Evolutionary conservation across 2,797 vertebrate species (phyloP).

Genomic region (Eupleurogrammus muticus): DNA sequence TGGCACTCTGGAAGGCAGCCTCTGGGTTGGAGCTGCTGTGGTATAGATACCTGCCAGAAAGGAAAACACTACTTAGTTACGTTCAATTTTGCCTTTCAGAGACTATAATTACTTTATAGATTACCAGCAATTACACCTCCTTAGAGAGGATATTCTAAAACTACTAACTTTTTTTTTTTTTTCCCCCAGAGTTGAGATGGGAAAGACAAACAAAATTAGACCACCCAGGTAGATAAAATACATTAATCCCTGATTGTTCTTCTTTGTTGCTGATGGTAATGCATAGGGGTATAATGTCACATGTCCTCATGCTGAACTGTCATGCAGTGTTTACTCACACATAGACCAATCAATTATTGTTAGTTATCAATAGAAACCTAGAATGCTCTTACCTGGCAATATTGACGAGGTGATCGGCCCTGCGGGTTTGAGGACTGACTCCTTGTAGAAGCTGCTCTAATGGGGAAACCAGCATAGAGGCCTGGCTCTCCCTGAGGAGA

Average conservation of each 20-base stretch:
- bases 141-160: neutral
- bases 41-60: conserved; percentile 88
- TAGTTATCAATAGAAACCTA: no score
- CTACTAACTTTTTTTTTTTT: neutral
- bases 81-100: neutral
- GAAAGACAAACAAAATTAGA: neutral
- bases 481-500: conserved; percentile 93
- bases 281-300: no score
- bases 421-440: conserved; percentile 93
- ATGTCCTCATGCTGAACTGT: no score
- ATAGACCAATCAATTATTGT: no score
- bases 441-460: conserved; percentile 97
- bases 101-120: neutral
- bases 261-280: no score
- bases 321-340: no score
- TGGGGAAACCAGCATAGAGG: conserved; percentile 92
- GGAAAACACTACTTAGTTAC: conserved; percentile 23
- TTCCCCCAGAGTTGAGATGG: neutral
- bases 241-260: no score
- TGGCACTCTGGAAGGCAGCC: conserved; percentile 95
- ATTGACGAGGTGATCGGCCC: conserved; percentile 96
- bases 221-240: no score
- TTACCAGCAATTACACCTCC: neutral
- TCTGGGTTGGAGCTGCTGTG: conserved; percentile 94
- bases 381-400: conserved; percentile 89